Evolutionary conservation across 1,140 invertebrate species (phyloP), one percentile per base, ranked within the genome.

Genomic region (Dinoponera quadriceps): DNA sequence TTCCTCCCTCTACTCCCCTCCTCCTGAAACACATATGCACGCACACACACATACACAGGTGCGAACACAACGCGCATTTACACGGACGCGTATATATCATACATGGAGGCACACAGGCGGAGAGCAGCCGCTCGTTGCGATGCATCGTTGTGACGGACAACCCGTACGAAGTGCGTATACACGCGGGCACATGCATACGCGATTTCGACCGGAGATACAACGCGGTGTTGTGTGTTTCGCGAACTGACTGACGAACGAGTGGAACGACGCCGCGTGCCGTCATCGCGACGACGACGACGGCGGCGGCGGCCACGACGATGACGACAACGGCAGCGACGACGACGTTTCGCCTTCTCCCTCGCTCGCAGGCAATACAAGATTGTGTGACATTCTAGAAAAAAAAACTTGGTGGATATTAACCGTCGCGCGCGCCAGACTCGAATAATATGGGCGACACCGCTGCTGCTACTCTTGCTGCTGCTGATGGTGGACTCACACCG

Each of bases 131-230:
- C 73, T 54, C 59, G 73, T 54, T 65, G 25, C 59, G 57, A 63
- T 75, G 44, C 72, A 38, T 75, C 72, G 38, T 75, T 75, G 73
- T 80, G 75, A 80, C 51, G 65, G 75, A 69, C 75, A 51, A 80
- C 44, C 25, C 33, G 75, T 78, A 78, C 20, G 11, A 80, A 80
- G 65, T 80, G 75, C 75, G 75, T 80, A 68, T 80, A 80, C 75
- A 69, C 75, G 65, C 63, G 75, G 33, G 63, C 63, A 57, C 63
- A 78, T 44, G 63, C 63, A 78, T 29, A 33, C 44, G 7, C 38
- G 48, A 69, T 69, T 69, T 69, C 66, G 48, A 69, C 48, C 66
- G 20, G 33, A 20, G 33, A 25, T 18, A 80, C 9, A 44, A 80
- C 9, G 27, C 16, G 60, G 25, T 80, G 65, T 55, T 69, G 75